Evolutionary conservation across 2,113 vertebrate species (phyloP).

Genomic region (Leptosomus discolor): DNA sequence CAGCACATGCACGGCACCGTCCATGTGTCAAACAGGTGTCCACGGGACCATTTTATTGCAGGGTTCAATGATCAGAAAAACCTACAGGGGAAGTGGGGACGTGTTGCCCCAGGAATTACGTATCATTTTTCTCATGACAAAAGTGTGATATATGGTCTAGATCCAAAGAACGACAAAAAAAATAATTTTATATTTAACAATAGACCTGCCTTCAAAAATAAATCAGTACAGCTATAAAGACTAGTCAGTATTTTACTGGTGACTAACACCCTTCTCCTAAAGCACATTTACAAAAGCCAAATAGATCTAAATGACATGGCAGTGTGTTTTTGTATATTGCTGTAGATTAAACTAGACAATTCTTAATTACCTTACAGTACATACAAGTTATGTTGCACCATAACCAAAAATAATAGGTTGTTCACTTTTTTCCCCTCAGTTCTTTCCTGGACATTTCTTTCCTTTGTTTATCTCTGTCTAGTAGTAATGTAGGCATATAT

Average conservation of each 20-base stretch:
- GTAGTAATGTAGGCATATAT: not conserved
- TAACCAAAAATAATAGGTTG: not conserved
- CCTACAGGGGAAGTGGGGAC: slow-evolving; percentile 26
- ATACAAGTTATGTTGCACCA: not conserved
- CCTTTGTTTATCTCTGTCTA: not conserved
- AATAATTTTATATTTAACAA: not conserved
- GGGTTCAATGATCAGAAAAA: slow-evolving; percentile 55
- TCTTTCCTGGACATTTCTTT: not conserved
- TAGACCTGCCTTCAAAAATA: slow-evolving; percentile 25
- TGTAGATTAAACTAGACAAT: not conserved
- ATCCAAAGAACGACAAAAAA: not conserved
- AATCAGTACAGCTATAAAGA: slow-evolving; percentile 34
- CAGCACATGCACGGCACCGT: not conserved
- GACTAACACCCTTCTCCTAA: not conserved
- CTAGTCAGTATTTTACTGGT: not conserved
- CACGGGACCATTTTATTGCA: slow-evolving; percentile 19
- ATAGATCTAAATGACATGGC: not conserved
- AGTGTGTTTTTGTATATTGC: not conserved
- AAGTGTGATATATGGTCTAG: slow-evolving; percentile 13
- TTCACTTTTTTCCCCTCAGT: not conserved
- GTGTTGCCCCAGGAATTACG: slow-evolving; percentile 39
- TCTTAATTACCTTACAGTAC: not conserved
- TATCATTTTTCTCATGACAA: not conserved
- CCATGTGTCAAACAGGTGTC: slow-evolving; percentile 48
- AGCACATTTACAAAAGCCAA: not conserved